A percentile compares a stretch with the other conserved stretches of the same genome.
Conservation (phyloP, 2,797 vertebrate species). For the Hafferia zeledoni region DNA sequence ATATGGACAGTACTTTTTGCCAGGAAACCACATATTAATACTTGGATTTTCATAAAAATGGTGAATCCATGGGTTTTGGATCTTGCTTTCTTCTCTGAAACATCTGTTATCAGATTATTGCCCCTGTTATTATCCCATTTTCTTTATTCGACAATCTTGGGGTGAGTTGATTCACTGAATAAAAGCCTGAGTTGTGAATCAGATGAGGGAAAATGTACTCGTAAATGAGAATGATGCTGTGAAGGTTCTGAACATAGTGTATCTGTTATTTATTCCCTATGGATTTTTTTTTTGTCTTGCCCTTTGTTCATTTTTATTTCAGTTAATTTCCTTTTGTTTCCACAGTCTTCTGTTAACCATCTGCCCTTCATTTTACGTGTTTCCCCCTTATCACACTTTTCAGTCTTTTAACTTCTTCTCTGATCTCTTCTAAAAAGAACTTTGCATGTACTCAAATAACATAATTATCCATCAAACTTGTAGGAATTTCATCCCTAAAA, state of each 20-base stretch:
- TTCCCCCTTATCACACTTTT: neutral
- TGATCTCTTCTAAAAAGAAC: conserved; percentile 13
- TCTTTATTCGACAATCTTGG: neutral
- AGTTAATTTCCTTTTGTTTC: conserved; percentile 3
- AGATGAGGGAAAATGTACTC: neutral
- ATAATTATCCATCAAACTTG: neutral
- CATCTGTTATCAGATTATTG: neutral
- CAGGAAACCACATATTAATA: neutral
- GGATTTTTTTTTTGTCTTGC: neutral
- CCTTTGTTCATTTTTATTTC: neutral
- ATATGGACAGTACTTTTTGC: neutral
- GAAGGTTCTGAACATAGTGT: neutral
- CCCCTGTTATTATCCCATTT: neutral
- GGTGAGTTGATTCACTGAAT: neutral
- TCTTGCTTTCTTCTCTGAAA: neutral
- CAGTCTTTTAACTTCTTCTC: neutral
- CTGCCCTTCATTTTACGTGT: neutral
- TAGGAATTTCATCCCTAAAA: conserved; percentile 5
- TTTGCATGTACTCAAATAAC: neutral
- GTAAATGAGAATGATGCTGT: neutral
- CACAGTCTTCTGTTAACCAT: neutral
- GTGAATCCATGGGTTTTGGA: neutral
- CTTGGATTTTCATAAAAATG: neutral
- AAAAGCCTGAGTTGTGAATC: neutral
- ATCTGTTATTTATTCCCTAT: conserved; percentile 21